A percentile compares a stretch with the other conserved stretches of the same genome.
These are phyloP conservation scores for Orthonyx spaldingii DNA, from an alignment of 2,113 vertebrate genomes.

Conservation along the genomic window DNA sequence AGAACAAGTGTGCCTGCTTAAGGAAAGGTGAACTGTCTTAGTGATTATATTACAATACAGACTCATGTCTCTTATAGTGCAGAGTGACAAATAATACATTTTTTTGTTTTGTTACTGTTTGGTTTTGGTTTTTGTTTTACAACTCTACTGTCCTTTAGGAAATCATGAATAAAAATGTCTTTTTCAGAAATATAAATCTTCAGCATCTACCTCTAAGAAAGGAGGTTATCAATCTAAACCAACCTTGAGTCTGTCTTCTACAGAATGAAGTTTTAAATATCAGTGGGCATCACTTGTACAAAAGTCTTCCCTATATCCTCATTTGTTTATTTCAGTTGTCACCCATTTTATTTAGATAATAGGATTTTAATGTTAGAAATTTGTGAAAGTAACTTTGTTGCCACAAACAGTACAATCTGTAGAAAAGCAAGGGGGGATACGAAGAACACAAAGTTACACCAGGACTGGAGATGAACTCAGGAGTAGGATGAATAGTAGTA, in stretches of 20 bases:
- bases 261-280: neutral
- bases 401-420: neutral
- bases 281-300: neutral
- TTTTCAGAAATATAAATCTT: neutral
- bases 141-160: neutral
- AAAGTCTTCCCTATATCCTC: neutral
- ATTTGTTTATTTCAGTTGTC: neutral
- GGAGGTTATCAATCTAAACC: neutral
- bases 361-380: neutral
- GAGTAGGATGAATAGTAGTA: neutral
- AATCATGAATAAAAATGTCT: neutral
- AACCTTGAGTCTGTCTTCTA: neutral
- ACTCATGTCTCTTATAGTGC: neutral
- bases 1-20: neutral
- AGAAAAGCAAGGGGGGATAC: neutral
- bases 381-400: neutral
- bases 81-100: neutral
- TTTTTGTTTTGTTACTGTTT: no score
- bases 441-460: neutral
- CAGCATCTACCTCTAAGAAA: neutral
- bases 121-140: neutral
- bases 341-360: neutral
- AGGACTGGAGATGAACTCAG: neutral
- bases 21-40: neutral
- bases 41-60: neutral